Conservation (phyloP, 2,888 invertebrate species). For the Campoplex capitator region DNA sequence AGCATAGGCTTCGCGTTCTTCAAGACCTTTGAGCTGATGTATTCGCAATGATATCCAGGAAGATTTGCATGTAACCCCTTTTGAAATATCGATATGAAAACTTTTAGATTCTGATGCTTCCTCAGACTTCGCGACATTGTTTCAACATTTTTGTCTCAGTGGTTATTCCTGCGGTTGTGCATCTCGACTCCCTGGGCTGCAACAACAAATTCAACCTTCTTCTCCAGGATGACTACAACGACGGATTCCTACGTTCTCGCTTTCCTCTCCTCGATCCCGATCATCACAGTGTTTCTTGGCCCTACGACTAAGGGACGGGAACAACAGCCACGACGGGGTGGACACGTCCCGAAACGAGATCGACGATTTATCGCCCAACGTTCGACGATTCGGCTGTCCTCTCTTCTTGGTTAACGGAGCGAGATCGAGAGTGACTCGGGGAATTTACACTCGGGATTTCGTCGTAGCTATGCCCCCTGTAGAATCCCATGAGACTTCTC, state of each 20-base stretch:
- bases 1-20: not conserved
- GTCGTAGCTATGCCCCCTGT: slow-evolving; percentile 69
- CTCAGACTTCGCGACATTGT: not conserved
- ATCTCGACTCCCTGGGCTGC: not conserved
- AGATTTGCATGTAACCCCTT: not conserved
- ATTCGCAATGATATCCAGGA: not conserved
- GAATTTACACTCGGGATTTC: slow-evolving; percentile 80
- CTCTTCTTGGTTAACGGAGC: slow-evolving; percentile 68
- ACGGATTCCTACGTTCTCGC: slow-evolving; percentile 48
- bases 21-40: not conserved
- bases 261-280: slow-evolving; percentile 28
- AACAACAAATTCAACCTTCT: slow-evolving; percentile 1
- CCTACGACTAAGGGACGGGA: slow-evolving; percentile 3
- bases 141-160: slow-evolving; percentile 16
- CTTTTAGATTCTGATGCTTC: not conserved
- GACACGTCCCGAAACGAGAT: slow-evolving; percentile 64
- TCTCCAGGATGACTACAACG: slow-evolving; percentile 19
- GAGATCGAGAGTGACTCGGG: slow-evolving; percentile 75
- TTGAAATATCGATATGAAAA: not conserved
- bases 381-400: slow-evolving; percentile 63
- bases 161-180: slow-evolving; percentile 4
- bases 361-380: slow-evolving; percentile 61
- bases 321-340: slow-evolving; percentile 29
- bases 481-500: slow-evolving; percentile 58
- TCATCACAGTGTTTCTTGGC: slow-evolving; percentile 33